Evolutionary conservation across 2,797 vertebrate species (phyloP), one percentile per base, ranked within the genome.

Genomic region (Gambusia yucatana): DNA sequence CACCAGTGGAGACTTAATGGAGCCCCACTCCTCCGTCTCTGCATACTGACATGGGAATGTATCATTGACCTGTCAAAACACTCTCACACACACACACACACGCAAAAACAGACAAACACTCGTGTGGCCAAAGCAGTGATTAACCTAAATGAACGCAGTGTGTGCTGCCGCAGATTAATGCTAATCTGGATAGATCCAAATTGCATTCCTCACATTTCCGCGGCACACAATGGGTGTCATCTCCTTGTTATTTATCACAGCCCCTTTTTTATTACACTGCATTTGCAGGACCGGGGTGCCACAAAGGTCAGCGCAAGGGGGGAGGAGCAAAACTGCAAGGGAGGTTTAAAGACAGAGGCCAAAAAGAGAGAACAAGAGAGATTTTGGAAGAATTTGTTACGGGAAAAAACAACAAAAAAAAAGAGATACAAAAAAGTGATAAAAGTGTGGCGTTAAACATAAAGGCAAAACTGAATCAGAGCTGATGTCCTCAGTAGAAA

Each of bases 1-100:
- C 86, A 92, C 86, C 89, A 78, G 85, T 75, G 41, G 65, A 87
- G 88, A 91, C 84, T 90, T 93, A 95, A 96, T 94, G 93, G 92
- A 91, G 93, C 82, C 88, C 86, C 89, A 76, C 85, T 85, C 90
- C 89, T 91, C 88, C 85, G 88, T 93, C 88, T 88, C 74, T 76
- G 78, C 82, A 74, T 86, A 87, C 72, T 84, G 93, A 93, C 91
- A 90, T 59, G 43, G 82, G 83, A 91, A 91, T 91, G 77, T 79
- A 91, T 92, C 84, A 90, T 84, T 81, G 85, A 84, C 76, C 79
- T 70, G 75, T 83, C 81, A 83, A 63, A 77, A 55, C 43, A 55
- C 63, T 3, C 20, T 13, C 52, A 46, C 61, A 33, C 57, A 33
- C 43, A 28, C 48, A 7, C 47, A 75, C 63, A 44, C n/a, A 55